A percentile compares a stretch with the other conserved stretches of the same genome.
Evolutionary conservation across 2,888 invertebrate genomes (phyloP).

Genomic region (Idaea biselata): DNA sequence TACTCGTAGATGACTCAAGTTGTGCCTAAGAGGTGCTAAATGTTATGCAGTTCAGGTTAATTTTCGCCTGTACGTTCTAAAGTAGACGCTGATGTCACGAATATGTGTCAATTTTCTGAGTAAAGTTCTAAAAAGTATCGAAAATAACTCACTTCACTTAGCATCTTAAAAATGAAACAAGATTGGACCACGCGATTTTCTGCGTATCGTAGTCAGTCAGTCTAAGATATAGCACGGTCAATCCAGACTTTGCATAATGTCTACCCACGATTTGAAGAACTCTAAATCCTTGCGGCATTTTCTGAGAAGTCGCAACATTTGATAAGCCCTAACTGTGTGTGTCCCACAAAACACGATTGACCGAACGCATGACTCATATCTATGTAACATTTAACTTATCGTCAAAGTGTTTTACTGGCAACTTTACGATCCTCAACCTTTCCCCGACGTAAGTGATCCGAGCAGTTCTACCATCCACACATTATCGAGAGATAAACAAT

Average conservation of each 20-base stretch:
- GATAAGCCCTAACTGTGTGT: background rate
- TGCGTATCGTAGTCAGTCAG: too few relatives aligned
- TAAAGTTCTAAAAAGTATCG: too few relatives aligned
- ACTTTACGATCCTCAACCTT: slow-evolving; percentile 4
- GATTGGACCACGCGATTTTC: too few relatives aligned
- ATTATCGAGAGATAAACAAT: slow-evolving; percentile 23
- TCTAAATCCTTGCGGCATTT: background rate
- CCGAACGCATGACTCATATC: background rate
- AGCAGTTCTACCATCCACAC: background rate
- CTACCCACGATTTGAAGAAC: too few relatives aligned
- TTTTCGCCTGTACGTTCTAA: background rate
- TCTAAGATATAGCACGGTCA: too few relatives aligned
- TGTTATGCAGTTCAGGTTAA: background rate
- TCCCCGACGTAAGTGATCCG: background rate
- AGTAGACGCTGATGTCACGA: too few relatives aligned
- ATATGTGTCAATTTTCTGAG: too few relatives aligned
- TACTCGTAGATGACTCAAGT: background rate
- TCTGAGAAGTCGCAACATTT: background rate
- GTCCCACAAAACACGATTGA: background rate
- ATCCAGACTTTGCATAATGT: too few relatives aligned
- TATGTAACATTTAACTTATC: background rate
- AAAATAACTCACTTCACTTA: too few relatives aligned
- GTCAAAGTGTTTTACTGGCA: slow-evolving; percentile 2
- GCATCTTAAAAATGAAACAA: too few relatives aligned
- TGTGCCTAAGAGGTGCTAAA: background rate